These are phyloP conservation scores for Drosophila rufa DNA, from an alignment of 1,140 invertebrate genomes.

Conservation along the genomic window DNA sequence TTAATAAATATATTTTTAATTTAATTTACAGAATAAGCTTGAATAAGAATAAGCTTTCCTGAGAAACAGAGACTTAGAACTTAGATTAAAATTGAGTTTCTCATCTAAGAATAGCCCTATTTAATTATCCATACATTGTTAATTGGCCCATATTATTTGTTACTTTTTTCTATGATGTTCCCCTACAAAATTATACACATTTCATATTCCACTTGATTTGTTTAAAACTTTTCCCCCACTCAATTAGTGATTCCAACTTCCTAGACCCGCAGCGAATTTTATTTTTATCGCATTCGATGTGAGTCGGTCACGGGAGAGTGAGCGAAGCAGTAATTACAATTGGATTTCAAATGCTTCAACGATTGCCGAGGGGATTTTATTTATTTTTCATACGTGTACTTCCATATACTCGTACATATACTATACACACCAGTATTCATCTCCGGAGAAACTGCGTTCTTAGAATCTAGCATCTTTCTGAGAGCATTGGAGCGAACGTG, in stretches of 20 bases:
- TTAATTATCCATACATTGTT: slow-evolving; percentile 8
- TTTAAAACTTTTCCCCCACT: slow-evolving; percentile 30
- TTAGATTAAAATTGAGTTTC: neutral
- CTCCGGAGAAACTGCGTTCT: slow-evolving; percentile 48
- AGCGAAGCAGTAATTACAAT: slow-evolving; percentile 47
- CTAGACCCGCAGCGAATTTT: slow-evolving; percentile 40
- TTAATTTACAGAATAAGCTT: neutral
- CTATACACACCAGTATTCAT: neutral
- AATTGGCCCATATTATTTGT: neutral
- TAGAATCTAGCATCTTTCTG: slow-evolving; percentile 40
- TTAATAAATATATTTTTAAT: neutral
- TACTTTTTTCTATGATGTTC: neutral
- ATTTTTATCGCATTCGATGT: slow-evolving; percentile 38
- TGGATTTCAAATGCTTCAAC: slow-evolving; percentile 30
- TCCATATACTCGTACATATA: neutral
- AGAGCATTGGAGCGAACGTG: slow-evolving; percentile 28
- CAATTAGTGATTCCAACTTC: slow-evolving; percentile 41
- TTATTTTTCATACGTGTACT: slow-evolving; percentile 30
- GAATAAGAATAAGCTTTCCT: neutral
- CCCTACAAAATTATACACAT: neutral
- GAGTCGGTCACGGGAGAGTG: slow-evolving; percentile 63
- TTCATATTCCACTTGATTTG: slow-evolving; percentile 45
- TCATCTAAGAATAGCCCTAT: neutral
- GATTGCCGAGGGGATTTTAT: slow-evolving; percentile 47
- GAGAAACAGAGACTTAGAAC: neutral